Conservation (phyloP, 2,888 invertebrate species). For the Alsophila aescularia region DNA sequence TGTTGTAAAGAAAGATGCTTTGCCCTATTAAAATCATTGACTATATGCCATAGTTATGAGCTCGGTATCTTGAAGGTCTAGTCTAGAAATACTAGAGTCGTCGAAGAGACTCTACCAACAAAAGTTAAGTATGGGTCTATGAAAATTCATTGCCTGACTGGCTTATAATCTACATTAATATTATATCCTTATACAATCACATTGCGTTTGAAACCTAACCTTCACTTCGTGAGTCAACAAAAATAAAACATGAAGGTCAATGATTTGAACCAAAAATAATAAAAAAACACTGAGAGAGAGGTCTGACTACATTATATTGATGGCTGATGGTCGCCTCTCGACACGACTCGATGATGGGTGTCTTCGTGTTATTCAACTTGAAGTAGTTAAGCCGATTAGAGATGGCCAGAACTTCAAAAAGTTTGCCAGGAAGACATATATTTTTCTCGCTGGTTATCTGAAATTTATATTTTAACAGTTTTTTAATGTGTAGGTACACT, state of each 20-base stretch:
- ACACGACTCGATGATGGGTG: slow-evolving; percentile 16
- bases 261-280: slow-evolving; percentile 15
- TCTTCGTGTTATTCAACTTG: not conserved
- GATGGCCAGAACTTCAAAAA: no score
- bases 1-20: no score
- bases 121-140: not conserved
- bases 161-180: not conserved
- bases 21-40: no score
- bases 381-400: not conserved
- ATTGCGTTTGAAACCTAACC: slow-evolving; percentile 6
- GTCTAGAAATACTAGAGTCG: no score
- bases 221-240: slow-evolving; percentile 17
- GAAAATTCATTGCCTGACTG: not conserved
- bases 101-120: not conserved
- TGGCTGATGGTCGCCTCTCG: slow-evolving; percentile 18
- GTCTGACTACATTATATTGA: slow-evolving; percentile 22
- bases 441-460: no score
- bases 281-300: slow-evolving; percentile 17
- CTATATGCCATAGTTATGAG: no score
- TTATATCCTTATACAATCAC: not conserved
- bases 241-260: slow-evolving; percentile 18
- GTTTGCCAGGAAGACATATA: no score
- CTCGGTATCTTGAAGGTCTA: not conserved
- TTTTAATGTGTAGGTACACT: no score
- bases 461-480: no score